These are phyloP conservation scores for Ameiurus melas DNA, from an alignment of 2,113 vertebrate genomes.

Conservation along the genomic window DNA sequence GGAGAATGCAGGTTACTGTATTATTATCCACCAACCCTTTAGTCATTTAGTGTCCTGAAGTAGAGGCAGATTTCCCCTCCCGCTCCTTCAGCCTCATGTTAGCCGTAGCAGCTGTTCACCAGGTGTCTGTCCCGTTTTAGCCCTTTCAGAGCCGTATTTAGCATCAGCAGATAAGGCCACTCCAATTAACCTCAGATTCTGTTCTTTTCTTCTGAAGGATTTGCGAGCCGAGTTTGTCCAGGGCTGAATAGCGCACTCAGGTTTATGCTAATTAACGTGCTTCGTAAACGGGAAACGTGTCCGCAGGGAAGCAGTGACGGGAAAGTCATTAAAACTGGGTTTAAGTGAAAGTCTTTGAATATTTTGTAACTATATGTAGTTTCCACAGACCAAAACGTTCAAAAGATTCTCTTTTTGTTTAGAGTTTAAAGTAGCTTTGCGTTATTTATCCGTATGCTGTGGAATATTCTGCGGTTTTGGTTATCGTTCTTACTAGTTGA, in stretches of 20 bases:
- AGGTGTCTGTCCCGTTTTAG: slow-evolving; percentile 1
- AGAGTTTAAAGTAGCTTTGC: background rate
- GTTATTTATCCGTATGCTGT: background rate
- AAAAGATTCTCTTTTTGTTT: too few species aligned
- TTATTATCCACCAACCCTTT: slow-evolving; percentile 36
- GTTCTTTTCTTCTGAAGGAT: slow-evolving; percentile 22
- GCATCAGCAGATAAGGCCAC: slow-evolving; percentile 13
- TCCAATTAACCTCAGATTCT: slow-evolving; percentile 26
- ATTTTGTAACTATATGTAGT: background rate
- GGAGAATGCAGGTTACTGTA: slow-evolving; percentile 25
- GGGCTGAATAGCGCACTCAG: background rate
- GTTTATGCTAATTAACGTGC: slow-evolving; percentile 34
- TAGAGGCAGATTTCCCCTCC: slow-evolving; percentile 17
- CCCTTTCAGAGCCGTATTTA: slow-evolving; percentile 38
- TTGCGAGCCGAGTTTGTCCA: background rate
- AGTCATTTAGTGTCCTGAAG: slow-evolving; percentile 23
- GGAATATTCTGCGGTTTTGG: too few species aligned
- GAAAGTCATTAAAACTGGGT: background rate
- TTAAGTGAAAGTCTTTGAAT: background rate
- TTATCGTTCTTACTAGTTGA: background rate
- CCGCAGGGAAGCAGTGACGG: background rate
- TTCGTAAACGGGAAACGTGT: background rate
- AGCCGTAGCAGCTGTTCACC: slow-evolving; percentile 45
- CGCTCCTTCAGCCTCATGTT: slow-evolving; percentile 31
- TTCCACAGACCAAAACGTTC: background rate